Percentiles rank a stretch among this genome's conserved stretches.
Conservation (phyloP, 2,797 vertebrate species). For the Amniataba percoides region DNA sequence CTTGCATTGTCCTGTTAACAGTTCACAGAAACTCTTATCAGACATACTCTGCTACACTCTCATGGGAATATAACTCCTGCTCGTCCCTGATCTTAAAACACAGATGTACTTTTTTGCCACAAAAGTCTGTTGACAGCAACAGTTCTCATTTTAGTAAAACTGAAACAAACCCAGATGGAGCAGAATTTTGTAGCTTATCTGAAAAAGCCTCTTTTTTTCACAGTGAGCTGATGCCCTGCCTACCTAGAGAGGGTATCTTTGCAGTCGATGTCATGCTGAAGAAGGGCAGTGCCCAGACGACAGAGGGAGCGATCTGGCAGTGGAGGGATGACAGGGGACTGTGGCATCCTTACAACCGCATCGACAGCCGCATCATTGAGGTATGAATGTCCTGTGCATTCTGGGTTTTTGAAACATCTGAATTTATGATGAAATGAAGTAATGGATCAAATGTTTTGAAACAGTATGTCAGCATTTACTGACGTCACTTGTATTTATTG, state of each 20-base stretch:
- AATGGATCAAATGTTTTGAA: neutral
- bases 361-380: constrained; percentile 99
- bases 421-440: neutral
- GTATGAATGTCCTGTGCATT: constrained; percentile 79
- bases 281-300: constrained; percentile 98
- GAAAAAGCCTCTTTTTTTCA: constrained; percentile 11
- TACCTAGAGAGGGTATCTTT: constrained; percentile 99
- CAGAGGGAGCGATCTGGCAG: constrained; percentile 98
- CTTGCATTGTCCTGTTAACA: neutral
- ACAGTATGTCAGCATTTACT: constrained; percentile 14
- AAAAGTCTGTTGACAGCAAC: neutral
- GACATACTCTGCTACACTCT: neutral
- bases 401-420: neutral
- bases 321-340: constrained; percentile 98
- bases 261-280: constrained; percentile 98
- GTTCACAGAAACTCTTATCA: neutral
- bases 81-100: neutral
- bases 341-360: constrained; percentile 99
- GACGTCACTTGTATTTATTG: constrained; percentile 47
- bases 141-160: neutral
- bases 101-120: neutral
- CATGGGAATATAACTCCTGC: neutral
- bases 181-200: neutral
- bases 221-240: constrained; percentile 99
- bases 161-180: neutral